Base-by-base conservation (phyloP, 2,888 invertebrate genomes). In the Notodonta ziczac region DNA sequence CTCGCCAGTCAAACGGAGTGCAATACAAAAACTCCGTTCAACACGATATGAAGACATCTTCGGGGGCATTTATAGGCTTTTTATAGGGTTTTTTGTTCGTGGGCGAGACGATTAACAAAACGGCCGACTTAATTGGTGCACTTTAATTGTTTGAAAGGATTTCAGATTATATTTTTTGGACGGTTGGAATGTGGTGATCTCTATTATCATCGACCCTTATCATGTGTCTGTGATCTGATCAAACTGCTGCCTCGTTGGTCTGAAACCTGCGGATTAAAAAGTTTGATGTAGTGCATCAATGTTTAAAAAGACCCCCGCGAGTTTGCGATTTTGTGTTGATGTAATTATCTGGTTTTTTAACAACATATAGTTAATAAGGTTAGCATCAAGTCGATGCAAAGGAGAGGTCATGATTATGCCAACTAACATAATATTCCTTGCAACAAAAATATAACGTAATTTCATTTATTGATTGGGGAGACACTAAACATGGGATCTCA, bases 111-210 rank as follows among this genome's bases (percentile, higher is more conserved):
- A 89, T 89, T 86, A 85, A 85, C 81, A 78, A 79, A 85, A 85
- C 82, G 82, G 83, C 69, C 72, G 69, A 73, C 85, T 89, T 89
- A 90, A 88, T 89, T 86, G 86, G 79, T 72, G 61, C 63, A 63
- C 73, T 81, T 86, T 86, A 85, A 88, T 87, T 85, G 86, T 85
- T 82, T 82, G 72, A 79, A 74, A 79, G 70, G 69, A 72, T 70
- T 78, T 78, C 71, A 68, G 69, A 71, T 78, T 76, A 35, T 10
- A n/a, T 53, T 32, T 53, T 35, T 69, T 58, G 65, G 24, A 24
- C 24, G 24, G 24, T 59, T 69, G 65, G 76, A 69, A 72, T 75
- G 66, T 56, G 58, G 53, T 62, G 67, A 59, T 53, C 51, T 24
- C 13, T 50, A 50, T 50, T 46, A n/a, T 46, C n/a, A n/a, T 46